Evolutionary conservation across 2,888 invertebrate genomes (phyloP).

Genomic region (Cordilura impudica): DNA sequence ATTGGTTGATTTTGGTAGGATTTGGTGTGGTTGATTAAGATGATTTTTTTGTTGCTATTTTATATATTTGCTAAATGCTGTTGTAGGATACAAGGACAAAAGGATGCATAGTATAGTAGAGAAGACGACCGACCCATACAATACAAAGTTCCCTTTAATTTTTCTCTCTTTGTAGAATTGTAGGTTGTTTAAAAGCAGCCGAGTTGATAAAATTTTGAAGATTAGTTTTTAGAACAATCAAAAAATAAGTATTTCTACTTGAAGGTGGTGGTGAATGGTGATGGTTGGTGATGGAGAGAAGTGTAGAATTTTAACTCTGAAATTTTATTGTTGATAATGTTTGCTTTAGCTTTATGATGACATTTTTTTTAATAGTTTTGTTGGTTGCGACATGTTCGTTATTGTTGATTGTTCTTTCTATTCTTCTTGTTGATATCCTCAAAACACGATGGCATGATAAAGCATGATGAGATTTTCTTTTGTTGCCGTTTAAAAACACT

Average conservation of each 20-base stretch:
- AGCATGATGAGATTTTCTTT: conserved; percentile 31
- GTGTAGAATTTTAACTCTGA: conserved; percentile 2
- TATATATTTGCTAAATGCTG: conserved; percentile 50
- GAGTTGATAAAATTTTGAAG: conserved; percentile 24
- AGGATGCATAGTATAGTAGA: conserved; percentile 46
- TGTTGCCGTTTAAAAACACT: conserved; percentile 44
- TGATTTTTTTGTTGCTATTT: conserved; percentile 52
- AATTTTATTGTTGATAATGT: conserved; percentile 23
- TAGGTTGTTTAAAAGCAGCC: conserved; percentile 1
- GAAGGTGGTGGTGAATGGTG: conserved; percentile 35
- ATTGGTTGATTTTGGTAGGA: conserved; percentile 55
- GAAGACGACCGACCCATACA: conserved; percentile 43
- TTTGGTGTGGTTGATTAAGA: conserved; percentile 57
- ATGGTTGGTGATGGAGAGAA: conserved; percentile 13
- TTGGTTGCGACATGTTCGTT: conserved; percentile 21
- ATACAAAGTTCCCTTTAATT: not conserved
- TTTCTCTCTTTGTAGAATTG: conserved; percentile 25
- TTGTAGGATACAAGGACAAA: conserved; percentile 54
- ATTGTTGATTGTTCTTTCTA: not conserved
- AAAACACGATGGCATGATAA: conserved; percentile 37
- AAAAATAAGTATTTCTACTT: conserved; percentile 20
- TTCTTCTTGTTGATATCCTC: conserved; percentile 35
- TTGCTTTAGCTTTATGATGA: conserved; percentile 27
- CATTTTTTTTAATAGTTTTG: conserved; percentile 30
- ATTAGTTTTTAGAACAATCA: conserved; percentile 20